Base-by-base conservation (phyloP, 1,140 invertebrate species). In the Anastatus disparis region DNA sequence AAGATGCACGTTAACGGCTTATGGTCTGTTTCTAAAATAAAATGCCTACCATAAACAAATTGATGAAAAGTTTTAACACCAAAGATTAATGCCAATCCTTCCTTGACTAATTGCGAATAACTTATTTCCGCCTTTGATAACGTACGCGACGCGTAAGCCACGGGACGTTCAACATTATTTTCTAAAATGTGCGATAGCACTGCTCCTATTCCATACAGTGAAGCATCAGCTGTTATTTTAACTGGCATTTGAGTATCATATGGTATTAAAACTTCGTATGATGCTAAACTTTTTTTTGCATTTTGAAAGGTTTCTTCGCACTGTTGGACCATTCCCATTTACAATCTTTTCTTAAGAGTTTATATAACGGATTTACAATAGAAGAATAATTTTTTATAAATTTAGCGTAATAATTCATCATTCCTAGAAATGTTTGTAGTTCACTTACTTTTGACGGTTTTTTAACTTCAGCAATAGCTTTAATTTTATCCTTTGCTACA, bases 1-100 rank as follows among this genome's bases (percentile, higher is more conserved):
- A 79, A 77, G 26, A 80, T 59, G 20, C 50, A 64, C 79, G 26
- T 20, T 88, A 73, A n/a, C n/a, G n/a, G n/a, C n/a, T n/a, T n/a
- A n/a, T n/a, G n/a, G n/a, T n/a, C n/a, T n/a, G n/a, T n/a, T n/a
- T n/a, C n/a, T n/a, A n/a, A n/a, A n/a, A n/a, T n/a, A n/a, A n/a
- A n/a, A n/a, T n/a, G n/a, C n/a, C n/a, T n/a, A n/a, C n/a, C n/a
- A n/a, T n/a, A n/a, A n/a, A n/a, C n/a, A n/a, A n/a, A n/a, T n/a
- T n/a, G 4, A 68, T 44, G 31, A 48, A 55, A 68, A 2, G 53
- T 40, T 26, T 53, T 53, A 26, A 56, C 58, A 1, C 35, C 58
- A 46, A 26, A 61, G 6, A 61, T 40, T 15, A 61, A n/a, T 6
- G 58, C 58, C 9, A 70, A 26, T 6, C 44, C 58, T 31, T 70